These are phyloP conservation scores for Diarsia dahlii DNA, from an alignment of 2,888 invertebrate genomes.

Conservation along the genomic window DNA sequence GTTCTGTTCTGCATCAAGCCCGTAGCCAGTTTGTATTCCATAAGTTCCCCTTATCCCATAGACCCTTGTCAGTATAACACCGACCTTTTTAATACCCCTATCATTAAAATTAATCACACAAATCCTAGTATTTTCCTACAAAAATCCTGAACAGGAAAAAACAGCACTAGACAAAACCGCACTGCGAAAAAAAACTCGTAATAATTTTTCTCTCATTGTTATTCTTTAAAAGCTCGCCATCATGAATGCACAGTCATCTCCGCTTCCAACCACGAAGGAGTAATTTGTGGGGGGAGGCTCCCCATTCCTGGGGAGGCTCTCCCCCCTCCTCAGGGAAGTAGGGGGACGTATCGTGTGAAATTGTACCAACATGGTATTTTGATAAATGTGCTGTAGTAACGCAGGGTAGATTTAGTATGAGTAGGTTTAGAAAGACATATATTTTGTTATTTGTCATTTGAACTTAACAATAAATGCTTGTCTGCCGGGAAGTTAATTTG, in stretches of 20 bases:
- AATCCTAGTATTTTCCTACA: neutral
- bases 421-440: no score
- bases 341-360: constrained; percentile 51
- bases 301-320: neutral
- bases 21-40: neutral
- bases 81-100: neutral
- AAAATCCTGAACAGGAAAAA: constrained; percentile 14
- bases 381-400: constrained; percentile 51
- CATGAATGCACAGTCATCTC: constrained; percentile 65
- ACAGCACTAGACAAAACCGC: constrained; percentile 19
- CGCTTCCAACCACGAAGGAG: constrained; percentile 43
- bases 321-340: constrained; percentile 16
- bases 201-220: constrained; percentile 54
- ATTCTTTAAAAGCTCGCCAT: constrained; percentile 50
- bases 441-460: constrained; percentile 14
- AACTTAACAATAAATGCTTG: neutral
- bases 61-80: neutral
- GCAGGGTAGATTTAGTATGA: neutral
- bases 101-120: neutral
- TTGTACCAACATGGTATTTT: constrained; percentile 53
- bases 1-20: neutral
- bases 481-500: neutral
- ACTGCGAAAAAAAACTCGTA: constrained; percentile 26
- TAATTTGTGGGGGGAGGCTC: constrained; percentile 35
- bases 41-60: neutral